phyloP scores from a whole-genome alignment of 2,113 vertebrate genomes.

The Hippopotamus amphibius region DNA sequence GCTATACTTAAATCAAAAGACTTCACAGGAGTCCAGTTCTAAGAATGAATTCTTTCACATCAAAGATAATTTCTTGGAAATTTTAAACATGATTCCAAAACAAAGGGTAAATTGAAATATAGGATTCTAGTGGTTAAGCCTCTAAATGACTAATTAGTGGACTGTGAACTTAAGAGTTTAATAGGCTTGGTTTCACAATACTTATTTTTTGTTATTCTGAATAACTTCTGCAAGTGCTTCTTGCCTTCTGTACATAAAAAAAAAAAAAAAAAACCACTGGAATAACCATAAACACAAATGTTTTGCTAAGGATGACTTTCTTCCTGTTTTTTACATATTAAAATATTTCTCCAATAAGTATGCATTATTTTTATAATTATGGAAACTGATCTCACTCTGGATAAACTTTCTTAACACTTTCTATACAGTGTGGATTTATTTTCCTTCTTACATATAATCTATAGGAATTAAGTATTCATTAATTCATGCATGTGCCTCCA shows the following conservation, averaged over 20 bases:
- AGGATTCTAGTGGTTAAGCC: conserved; percentile 5
- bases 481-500: conserved; percentile 53
- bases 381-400: conserved; percentile 20
- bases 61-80: conserved; percentile 11
- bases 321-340: conserved; percentile 10
- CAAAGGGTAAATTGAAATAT: conserved; percentile 40
- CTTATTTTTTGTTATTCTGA: background rate
- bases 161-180: background rate
- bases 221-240: conserved; percentile 41
- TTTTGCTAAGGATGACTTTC: conserved; percentile 17
- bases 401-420: conserved; percentile 51
- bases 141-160: background rate
- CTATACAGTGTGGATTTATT: conserved; percentile 9
- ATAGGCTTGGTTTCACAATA: conserved; percentile 40
- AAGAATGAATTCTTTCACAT: conserved; percentile 40
- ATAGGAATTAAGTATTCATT: conserved; percentile 57
- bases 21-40: background rate
- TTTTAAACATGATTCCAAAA: background rate
- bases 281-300: background rate
- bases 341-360: conserved; percentile 33
- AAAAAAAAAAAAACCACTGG: background rate
- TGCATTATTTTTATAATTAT: conserved; percentile 43
- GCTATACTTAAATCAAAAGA: conserved; percentile 54
- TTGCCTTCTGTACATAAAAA: background rate
- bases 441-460: conserved; percentile 26